Conservation (phyloP, 2,888 invertebrate species). For the Danaus chrysippus region DNA sequence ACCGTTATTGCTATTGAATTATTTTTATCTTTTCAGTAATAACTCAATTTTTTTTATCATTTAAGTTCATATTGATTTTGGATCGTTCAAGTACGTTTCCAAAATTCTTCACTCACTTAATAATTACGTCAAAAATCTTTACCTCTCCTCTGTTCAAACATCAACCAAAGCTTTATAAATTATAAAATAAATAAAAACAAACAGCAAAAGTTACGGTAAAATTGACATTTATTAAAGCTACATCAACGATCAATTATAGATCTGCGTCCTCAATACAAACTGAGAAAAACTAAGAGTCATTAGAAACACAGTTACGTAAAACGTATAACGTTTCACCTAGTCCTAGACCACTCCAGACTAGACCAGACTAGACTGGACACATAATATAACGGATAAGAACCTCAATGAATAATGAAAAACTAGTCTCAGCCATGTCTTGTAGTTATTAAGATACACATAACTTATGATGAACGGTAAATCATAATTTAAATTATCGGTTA, state of each 20-base stretch:
- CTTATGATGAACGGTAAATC: background rate
- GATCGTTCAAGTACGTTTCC: too few species aligned
- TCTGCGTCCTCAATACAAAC: conserved; percentile 52
- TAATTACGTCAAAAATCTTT: too few species aligned
- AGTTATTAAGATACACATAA: conserved; percentile 15
- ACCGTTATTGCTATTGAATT: too few species aligned
- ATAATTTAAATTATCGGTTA: background rate
- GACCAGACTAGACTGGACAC: conserved; percentile 7
- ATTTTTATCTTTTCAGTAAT: too few species aligned
- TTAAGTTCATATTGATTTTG: too few species aligned
- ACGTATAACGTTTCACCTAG: conserved; percentile 52
- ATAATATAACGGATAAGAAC: conserved; percentile 47
- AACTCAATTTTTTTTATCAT: too few species aligned
- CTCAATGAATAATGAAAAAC: conserved; percentile 61
- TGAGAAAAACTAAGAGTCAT: conserved; percentile 65
- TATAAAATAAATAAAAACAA: conserved; percentile 24
- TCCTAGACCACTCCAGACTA: conserved; percentile 6
- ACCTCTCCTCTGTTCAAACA: too few species aligned
- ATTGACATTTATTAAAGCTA: conserved; percentile 38
- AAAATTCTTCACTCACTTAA: too few species aligned
- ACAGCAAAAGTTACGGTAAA: conserved; percentile 33
- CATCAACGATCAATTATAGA: conserved; percentile 65
- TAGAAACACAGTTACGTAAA: conserved; percentile 75
- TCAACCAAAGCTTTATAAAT: too few species aligned
- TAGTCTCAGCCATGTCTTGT: conserved; percentile 37